Base-by-base conservation (phyloP, 2,888 invertebrate genomes). In the Protula sp. region DNA sequence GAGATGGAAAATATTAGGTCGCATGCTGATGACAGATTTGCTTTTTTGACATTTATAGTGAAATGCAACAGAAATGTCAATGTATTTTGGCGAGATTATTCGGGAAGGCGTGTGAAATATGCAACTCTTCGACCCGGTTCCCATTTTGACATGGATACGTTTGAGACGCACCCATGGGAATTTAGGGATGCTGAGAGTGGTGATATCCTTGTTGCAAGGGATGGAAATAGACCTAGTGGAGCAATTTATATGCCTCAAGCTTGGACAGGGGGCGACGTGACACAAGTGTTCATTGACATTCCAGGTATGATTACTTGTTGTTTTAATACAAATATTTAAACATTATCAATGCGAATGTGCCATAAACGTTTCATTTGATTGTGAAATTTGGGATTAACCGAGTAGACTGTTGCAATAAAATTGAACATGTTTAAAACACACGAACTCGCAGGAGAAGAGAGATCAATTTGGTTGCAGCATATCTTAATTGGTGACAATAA, bases 141-240 rank as follows among this genome's bases (percentile, higher is more conserved):
- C 4, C 19, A 3, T 26, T 58, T 60, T 29, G 47, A 30, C 4
- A 24, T 60, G 4, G 29, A n/a, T 14, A 60, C 60, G 2, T 60
- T 48, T 29, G 60, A 53, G 28, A 57, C 60, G 2, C 60, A 60
- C 26, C 60, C 60, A 1, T 60, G 60, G 60, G 50, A 57, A n/a
- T 60, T 60, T 29, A 31, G 54, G 22, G 60, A 60, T 50, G 47
- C n/a, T 22, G 57, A 38, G 19, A 60, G 47, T 19, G 57, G 53
- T 22, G 57, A 59, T 30, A 22, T 2, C 1, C 30, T 60, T 19
- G 29, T 53, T 3, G 56, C 60, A 31, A 38, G 24, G 29, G 27
- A 29, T 22, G 30, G 30, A 2, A n/a, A n/a, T n/a, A n/a, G n/a
- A n/a, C n/a, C n/a, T n/a, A n/a, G n/a, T n/a, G 30, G 31, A 14